These are phyloP conservation scores for Spea bombifrons DNA, from an alignment of 2,113 vertebrate genomes.

Conservation along the genomic window DNA sequence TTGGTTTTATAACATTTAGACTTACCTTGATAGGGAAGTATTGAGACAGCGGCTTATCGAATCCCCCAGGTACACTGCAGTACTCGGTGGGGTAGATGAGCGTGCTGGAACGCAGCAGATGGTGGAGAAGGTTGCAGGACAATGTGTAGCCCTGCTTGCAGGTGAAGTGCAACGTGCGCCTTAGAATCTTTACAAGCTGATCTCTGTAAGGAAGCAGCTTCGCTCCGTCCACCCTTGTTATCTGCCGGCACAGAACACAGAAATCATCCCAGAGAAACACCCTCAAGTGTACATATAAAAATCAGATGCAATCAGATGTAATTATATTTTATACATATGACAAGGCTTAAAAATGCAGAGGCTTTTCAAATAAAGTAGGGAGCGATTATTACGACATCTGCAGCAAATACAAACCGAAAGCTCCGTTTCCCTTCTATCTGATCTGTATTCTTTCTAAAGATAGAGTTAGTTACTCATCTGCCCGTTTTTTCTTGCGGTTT, in stretches of 20 bases:
- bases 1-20: constrained; percentile 53
- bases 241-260: constrained; percentile 62
- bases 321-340: too few relatives aligned
- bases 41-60: constrained; percentile 80
- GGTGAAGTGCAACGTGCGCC: constrained; percentile 85
- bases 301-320: too few relatives aligned
- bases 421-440: too few relatives aligned
- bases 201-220: constrained; percentile 87
- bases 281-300: too few relatives aligned
- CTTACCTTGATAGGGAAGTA: constrained; percentile 96
- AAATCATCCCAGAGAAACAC: too few relatives aligned
- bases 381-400: too few relatives aligned
- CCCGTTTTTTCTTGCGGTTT: too few relatives aligned
- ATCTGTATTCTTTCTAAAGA: too few relatives aligned
- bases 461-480: too few relatives aligned
- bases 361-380: too few relatives aligned
- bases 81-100: constrained; percentile 97
- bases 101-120: constrained; percentile 88
- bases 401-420: too few relatives aligned
- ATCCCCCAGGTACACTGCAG: constrained; percentile 95
- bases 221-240: constrained; percentile 93
- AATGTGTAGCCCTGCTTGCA: constrained; percentile 97
- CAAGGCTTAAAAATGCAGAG: too few relatives aligned
- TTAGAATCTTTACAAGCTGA: constrained; percentile 87
- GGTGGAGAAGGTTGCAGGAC: constrained; percentile 93